These are phyloP conservation scores for Coleophora flavipennella DNA, from an alignment of 2,888 invertebrate species.

Conservation along the genomic window DNA sequence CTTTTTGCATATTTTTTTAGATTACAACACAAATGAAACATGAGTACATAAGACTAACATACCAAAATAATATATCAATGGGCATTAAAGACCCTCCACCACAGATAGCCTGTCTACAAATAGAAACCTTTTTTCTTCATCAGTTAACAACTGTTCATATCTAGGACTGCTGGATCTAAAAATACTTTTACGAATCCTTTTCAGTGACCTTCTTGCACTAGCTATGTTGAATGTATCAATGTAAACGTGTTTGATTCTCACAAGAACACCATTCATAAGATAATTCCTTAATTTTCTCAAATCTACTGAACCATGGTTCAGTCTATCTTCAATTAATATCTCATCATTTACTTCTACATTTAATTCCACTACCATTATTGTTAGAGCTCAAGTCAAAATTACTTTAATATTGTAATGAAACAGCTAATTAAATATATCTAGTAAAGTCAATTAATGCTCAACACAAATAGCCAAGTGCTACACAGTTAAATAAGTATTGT, in stretches of 20 bases:
- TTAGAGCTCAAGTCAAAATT: background rate
- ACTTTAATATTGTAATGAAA: constrained; percentile 24
- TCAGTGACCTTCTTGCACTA: constrained; percentile 48
- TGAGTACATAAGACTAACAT: too few species aligned
- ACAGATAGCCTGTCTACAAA: constrained; percentile 28
- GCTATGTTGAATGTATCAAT: constrained; percentile 44
- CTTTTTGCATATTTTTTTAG: too few species aligned
- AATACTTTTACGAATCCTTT: constrained; percentile 46
- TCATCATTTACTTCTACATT: constrained; percentile 14
- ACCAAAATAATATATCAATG: constrained; percentile 5
- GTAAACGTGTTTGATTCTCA: constrained; percentile 30
- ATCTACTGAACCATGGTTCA: constrained; percentile 18
- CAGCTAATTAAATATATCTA: background rate
- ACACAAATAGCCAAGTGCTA: too few species aligned
- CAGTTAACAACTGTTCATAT: constrained; percentile 76
- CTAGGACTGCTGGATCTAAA: constrained; percentile 66
- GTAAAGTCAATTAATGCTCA: too few species aligned
- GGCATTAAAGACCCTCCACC: constrained; percentile 49
- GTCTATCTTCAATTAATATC: constrained; percentile 13
- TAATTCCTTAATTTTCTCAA: constrained; percentile 43
- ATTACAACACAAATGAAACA: too few species aligned
- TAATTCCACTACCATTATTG: too few species aligned
- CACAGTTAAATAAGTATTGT: too few species aligned
- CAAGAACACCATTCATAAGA: constrained; percentile 9
- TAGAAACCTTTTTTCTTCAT: constrained; percentile 79